Evolutionary conservation across 2,888 invertebrate species (phyloP).

Genomic region (Heliconius aoede): DNA sequence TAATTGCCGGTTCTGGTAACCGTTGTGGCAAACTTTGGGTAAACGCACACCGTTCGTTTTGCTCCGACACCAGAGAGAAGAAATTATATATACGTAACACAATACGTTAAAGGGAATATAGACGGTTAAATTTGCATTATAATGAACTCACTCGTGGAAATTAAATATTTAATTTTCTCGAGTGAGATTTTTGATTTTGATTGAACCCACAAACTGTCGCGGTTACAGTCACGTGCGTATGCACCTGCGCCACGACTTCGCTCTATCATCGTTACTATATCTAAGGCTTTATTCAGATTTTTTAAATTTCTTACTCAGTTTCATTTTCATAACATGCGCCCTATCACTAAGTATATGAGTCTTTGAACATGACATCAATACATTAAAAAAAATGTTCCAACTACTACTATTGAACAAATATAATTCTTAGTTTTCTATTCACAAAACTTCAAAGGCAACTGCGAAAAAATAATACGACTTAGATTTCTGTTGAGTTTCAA

Average conservation of each 20-base stretch:
- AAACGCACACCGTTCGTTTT: too few relatives aligned
- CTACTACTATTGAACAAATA: background rate
- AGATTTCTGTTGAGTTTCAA: conserved; percentile 15
- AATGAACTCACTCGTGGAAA: too few relatives aligned
- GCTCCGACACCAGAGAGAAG: too few relatives aligned
- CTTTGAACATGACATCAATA: background rate
- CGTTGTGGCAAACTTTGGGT: background rate
- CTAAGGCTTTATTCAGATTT: background rate
- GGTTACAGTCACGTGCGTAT: too few relatives aligned
- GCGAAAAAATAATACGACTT: conserved; percentile 3
- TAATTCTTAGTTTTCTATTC: background rate
- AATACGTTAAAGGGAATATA: too few relatives aligned
- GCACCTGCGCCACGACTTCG: too few relatives aligned
- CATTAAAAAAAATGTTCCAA: background rate
- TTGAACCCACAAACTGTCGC: too few relatives aligned
- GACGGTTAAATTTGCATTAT: too few relatives aligned
- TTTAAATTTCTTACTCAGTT: background rate
- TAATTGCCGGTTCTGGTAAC: conserved; percentile 7
- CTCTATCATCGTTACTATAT: too few relatives aligned
- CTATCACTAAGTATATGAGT: background rate
- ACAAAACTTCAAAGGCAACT: background rate
- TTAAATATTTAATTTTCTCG: too few relatives aligned
- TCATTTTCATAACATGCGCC: background rate
- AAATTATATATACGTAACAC: too few relatives aligned
- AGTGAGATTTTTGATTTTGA: too few relatives aligned